Percentiles rank a stretch among this genome's conserved stretches.
phyloP scores from a whole-genome alignment of 2,888 invertebrate species.

The Aspidiotus rigidus region DNA sequence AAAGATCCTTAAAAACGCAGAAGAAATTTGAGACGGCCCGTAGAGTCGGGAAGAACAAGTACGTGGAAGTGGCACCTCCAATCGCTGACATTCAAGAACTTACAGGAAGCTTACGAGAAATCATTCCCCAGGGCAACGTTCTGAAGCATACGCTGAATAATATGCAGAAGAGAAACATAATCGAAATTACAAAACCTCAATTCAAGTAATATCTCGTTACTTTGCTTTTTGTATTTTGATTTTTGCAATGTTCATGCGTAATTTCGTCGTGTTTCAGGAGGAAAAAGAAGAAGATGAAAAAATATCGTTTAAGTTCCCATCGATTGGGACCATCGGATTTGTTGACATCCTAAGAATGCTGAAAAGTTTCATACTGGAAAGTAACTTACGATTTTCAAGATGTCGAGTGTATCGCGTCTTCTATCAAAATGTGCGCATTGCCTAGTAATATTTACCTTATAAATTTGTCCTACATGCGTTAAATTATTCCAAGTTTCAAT shows the following conservation, averaged over 20 bases:
- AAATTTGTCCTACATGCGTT: no score
- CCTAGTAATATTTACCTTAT: no score
- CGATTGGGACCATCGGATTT: slow-evolving; percentile 20
- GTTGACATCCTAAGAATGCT: slow-evolving; percentile 1
- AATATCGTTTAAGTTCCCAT: slow-evolving; percentile 21
- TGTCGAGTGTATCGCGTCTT: no score
- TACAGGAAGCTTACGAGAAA: slow-evolving; percentile 60
- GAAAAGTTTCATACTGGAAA: no score
- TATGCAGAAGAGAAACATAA: slow-evolving; percentile 80
- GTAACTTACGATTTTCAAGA: no score
- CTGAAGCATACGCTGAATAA: slow-evolving; percentile 76
- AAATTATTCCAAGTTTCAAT: no score
- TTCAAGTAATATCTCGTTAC: slow-evolving; percentile 41
- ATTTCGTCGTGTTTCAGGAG: slow-evolving; percentile 5
- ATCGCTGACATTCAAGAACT: slow-evolving; percentile 46
- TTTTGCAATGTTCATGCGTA: not conserved
- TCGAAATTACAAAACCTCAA: slow-evolving; percentile 58
- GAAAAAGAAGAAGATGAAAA: slow-evolving; percentile 26
- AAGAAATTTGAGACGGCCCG: slow-evolving; percentile 50
- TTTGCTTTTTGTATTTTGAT: not conserved
- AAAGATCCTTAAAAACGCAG: slow-evolving; percentile 47
- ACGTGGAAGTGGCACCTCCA: slow-evolving; percentile 60
- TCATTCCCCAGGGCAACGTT: slow-evolving; percentile 61
- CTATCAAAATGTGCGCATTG: no score
- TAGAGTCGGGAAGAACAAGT: slow-evolving; percentile 60